Evolutionary conservation across 2,113 vertebrate species (phyloP).

Genomic region (Epinephelus cyanopodus): DNA sequence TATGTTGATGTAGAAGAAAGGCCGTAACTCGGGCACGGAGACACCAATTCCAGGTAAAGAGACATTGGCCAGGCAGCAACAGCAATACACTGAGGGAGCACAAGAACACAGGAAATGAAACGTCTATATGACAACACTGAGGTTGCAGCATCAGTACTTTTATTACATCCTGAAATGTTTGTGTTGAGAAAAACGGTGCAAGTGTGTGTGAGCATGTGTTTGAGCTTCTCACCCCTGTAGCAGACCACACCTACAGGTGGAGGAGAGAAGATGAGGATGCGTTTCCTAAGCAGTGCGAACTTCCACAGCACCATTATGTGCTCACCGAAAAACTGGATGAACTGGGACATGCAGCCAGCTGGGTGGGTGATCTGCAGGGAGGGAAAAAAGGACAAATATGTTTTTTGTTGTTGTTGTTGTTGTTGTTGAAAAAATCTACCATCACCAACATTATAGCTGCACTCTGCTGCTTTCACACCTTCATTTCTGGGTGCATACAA

Average conservation of each 20-base stretch:
- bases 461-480: slow-evolving; percentile 82
- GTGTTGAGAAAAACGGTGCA: not conserved
- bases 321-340: slow-evolving; percentile 98
- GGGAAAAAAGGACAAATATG: not conserved
- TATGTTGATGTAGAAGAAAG: slow-evolving; percentile 98
- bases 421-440: not conserved
- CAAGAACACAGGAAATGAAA: not conserved
- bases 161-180: not conserved
- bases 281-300: slow-evolving; percentile 95
- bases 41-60: slow-evolving; percentile 93
- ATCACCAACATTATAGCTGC: not conserved
- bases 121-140: too few relatives aligned
- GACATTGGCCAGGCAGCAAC: slow-evolving; percentile 96
- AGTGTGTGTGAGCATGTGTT: not conserved
- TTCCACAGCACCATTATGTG: slow-evolving; percentile 99
- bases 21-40: slow-evolving; percentile 93
- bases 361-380: slow-evolving; percentile 95
- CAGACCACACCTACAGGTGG: slow-evolving; percentile 98
- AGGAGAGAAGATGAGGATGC: slow-evolving; percentile 96
- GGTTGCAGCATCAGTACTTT: not conserved
- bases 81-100: slow-evolving; percentile 92
- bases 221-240: slow-evolving; percentile 90
- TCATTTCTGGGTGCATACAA: slow-evolving; percentile 99
- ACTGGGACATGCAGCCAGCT: slow-evolving; percentile 99
- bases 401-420: not conserved